Percentiles rank a stretch among this genome's conserved stretches.
phyloP scores from a whole-genome alignment of 2,113 vertebrate species.

The Phodopus roborovskii region DNA sequence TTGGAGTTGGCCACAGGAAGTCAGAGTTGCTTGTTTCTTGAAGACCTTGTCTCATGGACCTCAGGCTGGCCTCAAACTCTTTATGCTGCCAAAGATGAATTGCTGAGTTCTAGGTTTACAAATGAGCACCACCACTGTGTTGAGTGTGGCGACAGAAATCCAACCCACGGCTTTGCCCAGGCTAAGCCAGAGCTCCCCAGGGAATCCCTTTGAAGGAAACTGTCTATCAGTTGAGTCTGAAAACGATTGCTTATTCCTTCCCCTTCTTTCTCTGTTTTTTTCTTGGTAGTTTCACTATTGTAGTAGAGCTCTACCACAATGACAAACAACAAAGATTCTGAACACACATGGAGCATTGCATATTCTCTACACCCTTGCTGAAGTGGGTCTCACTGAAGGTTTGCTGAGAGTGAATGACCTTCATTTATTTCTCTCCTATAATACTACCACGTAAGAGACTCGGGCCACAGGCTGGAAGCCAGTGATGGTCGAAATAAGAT shows the following conservation, averaged over 20 bases:
- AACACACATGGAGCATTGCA: neutral
- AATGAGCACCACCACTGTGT: no score
- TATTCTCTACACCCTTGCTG: neutral
- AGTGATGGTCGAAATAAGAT: neutral
- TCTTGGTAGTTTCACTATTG: neutral
- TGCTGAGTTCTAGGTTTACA: neutral
- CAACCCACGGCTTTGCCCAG: accelerated
- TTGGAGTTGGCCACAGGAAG: neutral
- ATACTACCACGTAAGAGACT: neutral
- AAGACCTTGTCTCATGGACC: neutral
- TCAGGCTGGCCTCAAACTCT: neutral
- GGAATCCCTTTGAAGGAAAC: neutral
- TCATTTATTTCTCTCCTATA: neutral
- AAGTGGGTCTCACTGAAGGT: neutral
- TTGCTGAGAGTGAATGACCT: neutral
- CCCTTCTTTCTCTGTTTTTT: neutral
- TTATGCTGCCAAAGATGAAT: neutral
- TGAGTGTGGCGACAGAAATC: neutral
- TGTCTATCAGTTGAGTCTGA: neutral
- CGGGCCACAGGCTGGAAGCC: neutral
- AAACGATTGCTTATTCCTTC: neutral
- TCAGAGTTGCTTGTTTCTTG: neutral
- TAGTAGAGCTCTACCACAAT: neutral
- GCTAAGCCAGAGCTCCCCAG: neutral
- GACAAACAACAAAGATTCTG: neutral